Evolutionary conservation across 2,888 invertebrate genomes (phyloP), one percentile per base, ranked within the genome.

Genomic region (Mythimna lalbum): DNA sequence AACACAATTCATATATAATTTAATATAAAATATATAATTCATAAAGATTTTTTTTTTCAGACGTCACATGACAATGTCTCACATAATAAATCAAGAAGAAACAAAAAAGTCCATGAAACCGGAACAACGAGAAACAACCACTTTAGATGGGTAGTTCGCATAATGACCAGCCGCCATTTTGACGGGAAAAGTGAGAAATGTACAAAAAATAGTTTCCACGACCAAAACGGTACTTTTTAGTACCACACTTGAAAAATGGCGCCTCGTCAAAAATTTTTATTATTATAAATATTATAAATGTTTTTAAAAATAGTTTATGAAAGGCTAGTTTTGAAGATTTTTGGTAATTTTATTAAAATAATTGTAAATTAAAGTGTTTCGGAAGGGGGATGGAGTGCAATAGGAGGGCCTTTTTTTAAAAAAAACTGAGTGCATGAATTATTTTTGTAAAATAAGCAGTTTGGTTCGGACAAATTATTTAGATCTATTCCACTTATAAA

Each of bases 41-140:
- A 43, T 43, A 43, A 5, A 19, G 17, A 6, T 6, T 43, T 43
- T 61, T 61, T 68, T 50, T 91, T 92, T 0, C 92, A 95, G 95
- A 70, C 93, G 94, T 4, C 95, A 95, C 79, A 89, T 94, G 88
- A 88, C 93, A 2, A 92, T 93, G 88, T 90, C 93, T 0, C 95
- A 95, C 53, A 80, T 90, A 21, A 55, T 81, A 14, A 75, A 77
- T 19, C 71, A 86, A 27, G 87, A 87, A 3, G 84, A 85, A 52
- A 60, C 43, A 1, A 85, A 80, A 21, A 87, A 86, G 71, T 79
- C 83, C 68, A 77, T 50, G 33, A 70, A 64, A 80, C 47, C 80
- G 17, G 76, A 83, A 71, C 86, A 87, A 84, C 84, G 87, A 80
- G 73, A 76, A 31, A 82, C 73, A 59, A 73, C 78, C 63, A 84